Evolutionary conservation across 2,888 invertebrate genomes (phyloP), one percentile per base, ranked within the genome.

Genomic region (Nomada ruficornis): DNA sequence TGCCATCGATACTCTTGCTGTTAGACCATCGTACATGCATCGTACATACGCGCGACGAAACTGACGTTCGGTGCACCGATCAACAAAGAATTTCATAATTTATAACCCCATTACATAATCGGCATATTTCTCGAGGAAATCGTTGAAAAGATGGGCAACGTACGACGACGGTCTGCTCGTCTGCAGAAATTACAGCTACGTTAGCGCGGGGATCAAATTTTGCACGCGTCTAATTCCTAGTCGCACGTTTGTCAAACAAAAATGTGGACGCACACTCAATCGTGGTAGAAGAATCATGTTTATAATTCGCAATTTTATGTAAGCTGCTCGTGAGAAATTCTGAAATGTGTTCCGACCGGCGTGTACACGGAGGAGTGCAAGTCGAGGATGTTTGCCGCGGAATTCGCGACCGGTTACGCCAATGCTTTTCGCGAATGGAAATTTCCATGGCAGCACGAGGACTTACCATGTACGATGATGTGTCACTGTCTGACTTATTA

Each of bases 351-450:
- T 15, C 23, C 4, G 26, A 15, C 1, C 11, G 1, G 20, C 7
- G 20, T 13, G 64, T 15, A 44, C n/a, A 18, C 5, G 9, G 10
- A 23, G 15, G 23, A 71, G 42, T 11, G 36, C 13, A 29, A 54
- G 52, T 11, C 15, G 71, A 60, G 47, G 54, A 64, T 63, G 18
- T 20, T 13, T 20, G 20, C n/a, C 42, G 29, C 44, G 65, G 82
- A 83, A 85, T 85, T 77, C 60, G 62, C 76, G 77, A 63, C 52
- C 80, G 76, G 75, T 88, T 93, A 91, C 92, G 93, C 93, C 92
- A 90, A 89, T 92, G 92, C 75, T 89, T 89, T 88, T 89, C 85
- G 85, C 90, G 88, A 86, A 90, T 91, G 92, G 93, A 93, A 92
- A 92, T 92, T 93, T 93, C 92, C 93, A 85, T 88, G 36, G 84